These are phyloP conservation scores for Chelmon rostratus DNA, from an alignment of 2,797 vertebrate genomes.

Conservation along the genomic window DNA sequence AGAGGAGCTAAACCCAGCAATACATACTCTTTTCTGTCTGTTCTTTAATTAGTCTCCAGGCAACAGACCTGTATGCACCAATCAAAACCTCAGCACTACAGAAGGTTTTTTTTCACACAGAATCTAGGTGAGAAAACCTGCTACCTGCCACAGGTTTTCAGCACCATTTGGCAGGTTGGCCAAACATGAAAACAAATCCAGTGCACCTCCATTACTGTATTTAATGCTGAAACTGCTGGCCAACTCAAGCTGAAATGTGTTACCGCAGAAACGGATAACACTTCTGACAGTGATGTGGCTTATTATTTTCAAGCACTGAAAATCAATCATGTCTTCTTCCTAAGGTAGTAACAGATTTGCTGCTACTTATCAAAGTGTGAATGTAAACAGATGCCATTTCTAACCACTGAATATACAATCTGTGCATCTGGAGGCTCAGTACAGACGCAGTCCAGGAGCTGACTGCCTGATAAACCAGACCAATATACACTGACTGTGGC, in stretches of 20 bases:
- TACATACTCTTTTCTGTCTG: not conserved
- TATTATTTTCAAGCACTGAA: conserved; percentile 48
- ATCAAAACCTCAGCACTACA: conserved; percentile 11
- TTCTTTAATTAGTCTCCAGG: conserved; percentile 38
- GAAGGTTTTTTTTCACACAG: conserved; percentile 14
- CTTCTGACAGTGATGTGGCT: conserved; percentile 35
- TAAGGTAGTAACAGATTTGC: conserved; percentile 33
- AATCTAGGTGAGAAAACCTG: conserved; percentile 29
- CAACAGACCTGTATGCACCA: conserved; percentile 11
- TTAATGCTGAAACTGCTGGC: conserved; percentile 44
- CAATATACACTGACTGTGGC: not conserved
- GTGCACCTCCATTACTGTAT: conserved; percentile 21
- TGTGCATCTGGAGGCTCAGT: not conserved
- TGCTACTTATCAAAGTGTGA: conserved; percentile 32
- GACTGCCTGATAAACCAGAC: not conserved
- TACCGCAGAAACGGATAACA: conserved; percentile 49
- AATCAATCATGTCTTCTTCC: conserved; percentile 57
- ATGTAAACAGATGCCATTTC: conserved; percentile 54
- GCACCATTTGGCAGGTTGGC: conserved; percentile 44
- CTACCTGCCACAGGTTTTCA: conserved; percentile 37
- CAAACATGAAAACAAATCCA: conserved; percentile 53
- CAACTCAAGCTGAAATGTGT: conserved; percentile 52
- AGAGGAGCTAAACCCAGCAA: conserved; percentile 10
- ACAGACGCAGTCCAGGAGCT: no score
- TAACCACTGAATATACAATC: conserved; percentile 19